Evolutionary conservation across 2,888 invertebrate species (phyloP), one percentile per base, ranked within the genome.

Genomic region (Nycteola revayana): DNA sequence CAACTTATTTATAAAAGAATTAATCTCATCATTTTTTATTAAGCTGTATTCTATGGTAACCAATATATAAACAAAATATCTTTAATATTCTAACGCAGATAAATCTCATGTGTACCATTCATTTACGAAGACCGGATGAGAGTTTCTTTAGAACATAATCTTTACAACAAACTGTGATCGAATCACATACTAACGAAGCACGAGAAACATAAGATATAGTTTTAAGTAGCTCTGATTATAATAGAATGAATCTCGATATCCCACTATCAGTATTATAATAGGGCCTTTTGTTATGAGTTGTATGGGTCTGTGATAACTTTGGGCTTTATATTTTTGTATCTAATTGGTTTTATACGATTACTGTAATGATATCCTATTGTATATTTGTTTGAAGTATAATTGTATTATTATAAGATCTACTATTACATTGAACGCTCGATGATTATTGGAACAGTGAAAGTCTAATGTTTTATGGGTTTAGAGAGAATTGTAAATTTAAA

Each of bases 161-260:
- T 85, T 85, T 80, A 86, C 83, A 85, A 86, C 81, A 85, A 86
- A 86, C 78, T 81, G 80, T 83, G 82, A 82, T 84, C 78, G 58
- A 69, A 80, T 83, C 80, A 72, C 70, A 70, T 69, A 73, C 81
- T 83, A 85, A 85, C 81, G 84, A 84, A 83, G 69, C 69, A 68
- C 70, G 66, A 66, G 64, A 63, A 70, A 75, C 71, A 75, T 66
- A 67, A 61, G 44, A 73, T 73, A 77, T 75, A 77, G 72, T 78
- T 83, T 74, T 77, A 79, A 78, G 76, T 75, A 77, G 74, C 75
- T 58, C 69, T 68, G 70, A 77, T 75, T 73, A 71, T 67, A 66
- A 59, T 52, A 66, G 69, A 65, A 67, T 66, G 57, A 53, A 57
- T 53, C 57, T 56, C 39, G 37, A 46, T 54, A 50, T 52, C 44